These are phyloP conservation scores for Serranus cabrilla DNA, from an alignment of 2,797 vertebrate species.

Conservation along the genomic window DNA sequence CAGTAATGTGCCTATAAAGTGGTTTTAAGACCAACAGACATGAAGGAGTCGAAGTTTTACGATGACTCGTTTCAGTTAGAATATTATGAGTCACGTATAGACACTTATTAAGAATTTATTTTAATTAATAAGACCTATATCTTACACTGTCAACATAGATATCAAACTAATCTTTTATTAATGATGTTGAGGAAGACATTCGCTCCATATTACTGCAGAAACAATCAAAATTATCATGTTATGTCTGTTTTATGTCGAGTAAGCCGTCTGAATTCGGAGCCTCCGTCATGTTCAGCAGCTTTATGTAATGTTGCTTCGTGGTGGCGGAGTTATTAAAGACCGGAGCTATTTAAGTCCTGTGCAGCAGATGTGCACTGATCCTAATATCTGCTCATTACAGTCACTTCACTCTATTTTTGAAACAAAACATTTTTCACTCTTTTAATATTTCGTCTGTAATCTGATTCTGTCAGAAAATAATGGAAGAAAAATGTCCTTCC, in stretches of 20 bases:
- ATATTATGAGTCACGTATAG: not conserved
- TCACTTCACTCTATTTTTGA: slow-evolving; percentile 58
- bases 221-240: not conserved
- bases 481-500: slow-evolving; percentile 2
- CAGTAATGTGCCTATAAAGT: not conserved
- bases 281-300: slow-evolving; percentile 3
- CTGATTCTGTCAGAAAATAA: slow-evolving; percentile 53
- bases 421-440: slow-evolving; percentile 56
- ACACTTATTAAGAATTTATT: no score
- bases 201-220: not conserved
- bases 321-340: slow-evolving; percentile 48
- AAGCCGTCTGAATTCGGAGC: not conserved
- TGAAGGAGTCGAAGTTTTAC: not conserved
- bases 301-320: slow-evolving; percentile 15
- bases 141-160: no score
- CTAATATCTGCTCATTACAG: slow-evolving; percentile 62
- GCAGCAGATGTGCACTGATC: slow-evolving; percentile 66
- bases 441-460: slow-evolving; percentile 54
- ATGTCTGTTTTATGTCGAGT: not conserved
- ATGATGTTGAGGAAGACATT: not conserved
- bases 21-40: not conserved
- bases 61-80: not conserved
- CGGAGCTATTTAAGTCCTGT: slow-evolving; percentile 58
- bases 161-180: not conserved
- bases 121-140: no score